phyloP scores from a whole-genome alignment of 1,140 invertebrate species.

The Triops cancriformis region DNA sequence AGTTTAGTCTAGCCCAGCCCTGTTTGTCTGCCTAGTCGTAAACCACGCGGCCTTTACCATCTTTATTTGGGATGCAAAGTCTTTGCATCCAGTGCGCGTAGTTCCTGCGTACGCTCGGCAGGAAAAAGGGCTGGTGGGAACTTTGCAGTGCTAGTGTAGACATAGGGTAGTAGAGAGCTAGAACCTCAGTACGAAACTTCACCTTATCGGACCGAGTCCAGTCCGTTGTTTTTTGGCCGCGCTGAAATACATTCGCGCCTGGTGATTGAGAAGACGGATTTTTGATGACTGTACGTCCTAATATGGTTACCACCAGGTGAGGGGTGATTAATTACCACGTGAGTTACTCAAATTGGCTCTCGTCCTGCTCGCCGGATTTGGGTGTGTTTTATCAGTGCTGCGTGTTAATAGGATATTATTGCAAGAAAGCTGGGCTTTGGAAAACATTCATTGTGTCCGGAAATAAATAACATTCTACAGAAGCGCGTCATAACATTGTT shows the following conservation, averaged over 20 bases:
- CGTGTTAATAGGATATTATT: background rate
- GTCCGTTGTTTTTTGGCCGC: background rate
- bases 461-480: too few relatives aligned
- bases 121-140: background rate
- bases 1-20: slow-evolving; percentile 12
- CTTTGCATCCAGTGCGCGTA: background rate
- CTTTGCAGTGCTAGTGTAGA: background rate
- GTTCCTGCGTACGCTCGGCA: background rate
- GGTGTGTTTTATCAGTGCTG: background rate
- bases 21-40: background rate
- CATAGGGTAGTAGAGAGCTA: background rate
- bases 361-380: background rate
- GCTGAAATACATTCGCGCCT: background rate
- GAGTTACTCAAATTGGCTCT: background rate
- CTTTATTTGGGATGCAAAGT: background rate
- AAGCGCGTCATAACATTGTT: too few relatives aligned
- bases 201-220: background rate
- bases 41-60: background rate
- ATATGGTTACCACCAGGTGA: background rate
- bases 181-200: background rate
- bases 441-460: too few relatives aligned
- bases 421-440: background rate
- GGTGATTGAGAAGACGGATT: background rate
- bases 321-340: background rate
- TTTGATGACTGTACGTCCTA: background rate